A percentile compares a stretch with the other conserved stretches of the same genome.
phyloP scores from a whole-genome alignment of 2,888 invertebrate genomes.

The Sinhomidia bicolor region DNA sequence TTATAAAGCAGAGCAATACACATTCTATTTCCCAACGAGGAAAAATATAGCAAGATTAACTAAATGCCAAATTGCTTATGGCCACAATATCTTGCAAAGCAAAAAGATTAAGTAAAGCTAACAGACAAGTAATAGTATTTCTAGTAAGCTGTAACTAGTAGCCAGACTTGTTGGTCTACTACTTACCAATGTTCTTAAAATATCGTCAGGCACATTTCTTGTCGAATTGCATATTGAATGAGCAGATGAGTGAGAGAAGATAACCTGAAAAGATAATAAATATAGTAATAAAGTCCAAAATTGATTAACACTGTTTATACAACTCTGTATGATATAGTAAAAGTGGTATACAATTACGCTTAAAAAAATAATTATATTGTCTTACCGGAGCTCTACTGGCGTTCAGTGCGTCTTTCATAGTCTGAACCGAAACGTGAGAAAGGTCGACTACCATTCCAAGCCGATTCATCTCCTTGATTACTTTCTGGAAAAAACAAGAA shows the following conservation, averaged over 20 bases:
- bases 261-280: slow-evolving; percentile 83
- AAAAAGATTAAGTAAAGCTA: no score
- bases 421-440: slow-evolving; percentile 85
- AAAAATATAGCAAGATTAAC: no score
- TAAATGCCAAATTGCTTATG: no score
- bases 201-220: slow-evolving; percentile 86
- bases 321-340: neutral
- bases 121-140: no score
- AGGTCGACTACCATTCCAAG: slow-evolving; percentile 88
- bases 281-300: neutral
- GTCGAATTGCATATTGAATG: slow-evolving; percentile 85
- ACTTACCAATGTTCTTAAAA: slow-evolving; percentile 84
- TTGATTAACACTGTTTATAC: neutral
- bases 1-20: no score
- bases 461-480: slow-evolving; percentile 87
- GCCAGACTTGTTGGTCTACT: no score
- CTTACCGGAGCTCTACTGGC: slow-evolving; percentile 83
- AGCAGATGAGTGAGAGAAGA: slow-evolving; percentile 87
- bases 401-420: slow-evolving; percentile 85
- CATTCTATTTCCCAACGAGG: no score
- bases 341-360: no score
- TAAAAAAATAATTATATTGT: neutral
- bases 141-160: no score
- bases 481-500: slow-evolving; percentile 83
- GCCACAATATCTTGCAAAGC: no score